Percentiles rank a stretch among this genome's conserved stretches.
phyloP scores from a whole-genome alignment of 2,888 invertebrate species.

The Cephus runcator region DNA sequence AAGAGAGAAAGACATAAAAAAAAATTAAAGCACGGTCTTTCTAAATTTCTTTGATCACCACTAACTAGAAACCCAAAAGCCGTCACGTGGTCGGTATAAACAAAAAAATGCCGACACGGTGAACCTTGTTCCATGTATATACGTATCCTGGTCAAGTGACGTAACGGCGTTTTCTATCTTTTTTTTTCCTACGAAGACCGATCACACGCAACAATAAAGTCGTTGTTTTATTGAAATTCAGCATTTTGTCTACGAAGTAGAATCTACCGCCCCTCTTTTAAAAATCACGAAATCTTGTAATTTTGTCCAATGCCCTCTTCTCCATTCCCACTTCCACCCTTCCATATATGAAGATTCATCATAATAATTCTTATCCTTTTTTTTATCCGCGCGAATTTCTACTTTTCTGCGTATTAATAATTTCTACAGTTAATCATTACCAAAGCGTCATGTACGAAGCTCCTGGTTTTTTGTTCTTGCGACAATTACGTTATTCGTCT shows the following conservation, averaged over 20 bases:
- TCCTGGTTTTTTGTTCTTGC: background rate
- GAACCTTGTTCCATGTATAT: background rate
- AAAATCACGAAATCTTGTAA: background rate
- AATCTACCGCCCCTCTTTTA: background rate
- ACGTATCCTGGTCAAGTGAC: background rate
- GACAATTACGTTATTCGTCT: background rate
- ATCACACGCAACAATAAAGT: conserved; percentile 20
- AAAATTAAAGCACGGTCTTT: too few relatives aligned
- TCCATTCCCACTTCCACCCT: background rate
- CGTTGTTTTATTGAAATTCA: conserved; percentile 13
- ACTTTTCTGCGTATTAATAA: background rate
- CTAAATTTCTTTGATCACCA: too few relatives aligned
- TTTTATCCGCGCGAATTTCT: background rate
- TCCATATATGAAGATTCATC: background rate
- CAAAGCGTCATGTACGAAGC: background rate
- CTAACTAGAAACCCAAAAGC: too few relatives aligned
- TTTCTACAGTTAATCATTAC: background rate
- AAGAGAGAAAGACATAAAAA: background rate
- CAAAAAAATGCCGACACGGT: too few relatives aligned
- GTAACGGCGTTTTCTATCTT: background rate
- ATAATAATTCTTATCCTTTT: background rate
- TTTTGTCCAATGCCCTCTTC: background rate
- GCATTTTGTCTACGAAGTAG: background rate
- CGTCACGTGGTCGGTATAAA: too few relatives aligned
- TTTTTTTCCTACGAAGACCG: conserved; percentile 13